These are phyloP conservation scores for Orgyia antiqua DNA, from an alignment of 2,888 invertebrate species.

Conservation along the genomic window DNA sequence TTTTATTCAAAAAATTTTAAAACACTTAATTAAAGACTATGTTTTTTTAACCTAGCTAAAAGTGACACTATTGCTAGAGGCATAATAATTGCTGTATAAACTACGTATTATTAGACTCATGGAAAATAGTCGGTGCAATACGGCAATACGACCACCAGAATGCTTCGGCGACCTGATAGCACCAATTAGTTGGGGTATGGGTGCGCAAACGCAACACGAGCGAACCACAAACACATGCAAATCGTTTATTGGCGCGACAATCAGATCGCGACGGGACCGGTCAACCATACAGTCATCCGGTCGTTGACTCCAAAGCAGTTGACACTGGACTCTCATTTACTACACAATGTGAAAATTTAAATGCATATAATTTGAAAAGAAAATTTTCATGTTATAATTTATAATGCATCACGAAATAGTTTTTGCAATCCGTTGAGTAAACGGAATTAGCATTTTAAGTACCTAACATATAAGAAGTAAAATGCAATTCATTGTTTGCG, in stretches of 20 bases:
- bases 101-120: no score
- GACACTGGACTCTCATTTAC: conserved; percentile 33
- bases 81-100: no score
- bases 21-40: not conserved
- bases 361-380: not conserved
- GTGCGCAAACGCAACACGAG: conserved; percentile 53
- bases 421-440: conserved; percentile 4
- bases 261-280: conserved; percentile 72
- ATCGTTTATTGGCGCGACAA: conserved; percentile 69
- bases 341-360: conserved; percentile 5
- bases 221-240: conserved; percentile 60
- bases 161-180: conserved; percentile 41
- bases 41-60: no score
- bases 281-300: conserved; percentile 60
- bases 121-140: no score
- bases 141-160: conserved; percentile 18
- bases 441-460: conserved; percentile 29
- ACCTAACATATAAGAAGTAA: conserved; percentile 35
- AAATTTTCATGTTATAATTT: no score
- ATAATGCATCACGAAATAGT: no score
- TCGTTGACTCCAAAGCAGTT: conserved; percentile 52
- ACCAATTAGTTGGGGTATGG: conserved; percentile 51
- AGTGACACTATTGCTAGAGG: no score
- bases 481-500: no score
- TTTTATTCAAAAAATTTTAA: not conserved